phyloP scores from a whole-genome alignment of 2,113 vertebrate genomes.

The Actinemys pallida region DNA sequence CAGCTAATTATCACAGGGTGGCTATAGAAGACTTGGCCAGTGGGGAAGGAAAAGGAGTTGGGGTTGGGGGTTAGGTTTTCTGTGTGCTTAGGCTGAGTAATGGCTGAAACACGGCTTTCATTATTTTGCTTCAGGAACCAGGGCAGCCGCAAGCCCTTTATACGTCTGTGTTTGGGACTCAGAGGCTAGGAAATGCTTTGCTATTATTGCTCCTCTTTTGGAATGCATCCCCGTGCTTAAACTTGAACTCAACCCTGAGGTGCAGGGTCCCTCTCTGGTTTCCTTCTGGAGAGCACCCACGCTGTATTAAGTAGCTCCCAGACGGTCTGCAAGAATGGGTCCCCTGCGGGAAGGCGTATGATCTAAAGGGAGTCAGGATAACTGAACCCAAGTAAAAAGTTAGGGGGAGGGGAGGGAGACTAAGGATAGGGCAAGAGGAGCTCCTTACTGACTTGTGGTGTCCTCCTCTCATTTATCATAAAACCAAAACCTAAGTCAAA shows the following conservation, averaged over 20 bases:
- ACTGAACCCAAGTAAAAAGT: neutral
- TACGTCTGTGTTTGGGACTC: neutral
- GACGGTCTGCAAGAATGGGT: neutral
- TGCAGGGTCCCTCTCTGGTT: rapidly evolving
- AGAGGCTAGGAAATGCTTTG: rapidly evolving
- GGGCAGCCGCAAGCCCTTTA: neutral
- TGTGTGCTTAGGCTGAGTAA: neutral
- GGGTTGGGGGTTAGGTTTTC: neutral
- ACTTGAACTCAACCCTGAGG: neutral
- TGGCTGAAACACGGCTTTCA: rapidly evolving
- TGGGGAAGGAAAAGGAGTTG: neutral
- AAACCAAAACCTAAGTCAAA: rapidly evolving
- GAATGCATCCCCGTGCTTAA: rapidly evolving
- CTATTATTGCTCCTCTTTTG: neutral
- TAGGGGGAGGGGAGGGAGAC: neutral
- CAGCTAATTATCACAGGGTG: neutral
- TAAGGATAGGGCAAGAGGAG: too few species aligned
- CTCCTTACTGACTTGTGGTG: rapidly evolving
- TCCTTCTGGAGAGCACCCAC: neutral
- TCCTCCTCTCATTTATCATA: rapidly evolving
- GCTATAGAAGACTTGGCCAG: neutral
- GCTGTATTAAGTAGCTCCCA: neutral
- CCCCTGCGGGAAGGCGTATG: neutral
- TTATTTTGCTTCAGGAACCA: neutral
- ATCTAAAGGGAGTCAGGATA: neutral